A percentile compares a stretch with the other conserved stretches of the same genome.
Conservation (phyloP, 2,888 invertebrate species). For the Drosophila greeni region DNA sequence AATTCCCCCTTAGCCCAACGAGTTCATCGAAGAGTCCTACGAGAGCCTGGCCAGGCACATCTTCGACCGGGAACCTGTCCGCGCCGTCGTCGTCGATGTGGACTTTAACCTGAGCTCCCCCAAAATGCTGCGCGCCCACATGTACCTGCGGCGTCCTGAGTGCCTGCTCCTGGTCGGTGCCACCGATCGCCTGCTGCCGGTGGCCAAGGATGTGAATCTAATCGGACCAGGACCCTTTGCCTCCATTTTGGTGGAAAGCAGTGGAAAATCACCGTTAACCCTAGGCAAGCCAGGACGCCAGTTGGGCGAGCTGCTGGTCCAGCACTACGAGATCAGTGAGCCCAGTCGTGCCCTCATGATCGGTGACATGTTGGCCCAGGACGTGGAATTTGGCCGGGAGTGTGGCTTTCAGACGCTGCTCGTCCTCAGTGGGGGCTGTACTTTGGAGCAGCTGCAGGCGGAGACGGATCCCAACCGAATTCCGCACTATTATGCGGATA, state of each 20-base stretch:
- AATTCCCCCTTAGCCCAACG: constrained; percentile 57
- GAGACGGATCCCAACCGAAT: constrained; percentile 52
- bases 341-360: constrained; percentile 87
- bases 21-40: constrained; percentile 64
- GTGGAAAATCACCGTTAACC: constrained; percentile 70
- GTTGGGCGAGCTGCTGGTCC: constrained; percentile 71
- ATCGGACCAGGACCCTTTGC: constrained; percentile 79
- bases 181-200: constrained; percentile 77
- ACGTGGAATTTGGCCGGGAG: constrained; percentile 85
- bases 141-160: constrained; percentile 78
- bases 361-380: constrained; percentile 91
- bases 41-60: constrained; percentile 53
- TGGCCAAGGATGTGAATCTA: constrained; percentile 68
- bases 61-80: constrained; percentile 75
- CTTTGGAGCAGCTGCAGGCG: constrained; percentile 55
- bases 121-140: constrained; percentile 78
- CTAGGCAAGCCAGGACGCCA: constrained; percentile 80
- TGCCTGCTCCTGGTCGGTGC: constrained; percentile 79
- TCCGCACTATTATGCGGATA: constrained; percentile 76
- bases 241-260: constrained; percentile 76
- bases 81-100: constrained; percentile 80
- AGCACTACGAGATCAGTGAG: constrained; percentile 79
- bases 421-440: constrained; percentile 82
- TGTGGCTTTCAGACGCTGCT: constrained; percentile 86
- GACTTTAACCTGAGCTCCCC: constrained; percentile 78